Base-by-base conservation (phyloP, 2,113 vertebrate species). In the Mus pahari region DNA sequence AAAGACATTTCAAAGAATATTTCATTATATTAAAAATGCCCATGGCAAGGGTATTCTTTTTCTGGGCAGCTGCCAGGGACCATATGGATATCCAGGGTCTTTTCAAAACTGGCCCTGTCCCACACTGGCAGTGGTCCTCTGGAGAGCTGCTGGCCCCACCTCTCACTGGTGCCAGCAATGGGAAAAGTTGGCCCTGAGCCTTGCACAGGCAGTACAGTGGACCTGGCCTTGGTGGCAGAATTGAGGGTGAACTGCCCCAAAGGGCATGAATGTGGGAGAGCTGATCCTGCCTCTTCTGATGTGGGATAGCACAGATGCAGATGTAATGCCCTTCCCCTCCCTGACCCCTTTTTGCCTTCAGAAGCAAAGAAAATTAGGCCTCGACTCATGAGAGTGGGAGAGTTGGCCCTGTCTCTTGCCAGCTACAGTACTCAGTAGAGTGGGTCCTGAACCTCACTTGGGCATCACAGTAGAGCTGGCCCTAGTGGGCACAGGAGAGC, bases 1-100 rank as follows among this genome's bases (percentile, higher is more conserved):
- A 93, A 93, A 70, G 53, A 78, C 55, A 64, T 36, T 89, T 79
- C 60, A 82, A 89, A 92, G 48, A 91, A 74, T 45, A 87, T 71
- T 68, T 90, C 31, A 60, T 64, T 39, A n/a, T 74, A 60, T 82
- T 82, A 7, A 82, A 84, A 92, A 73, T 79, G 3, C 26, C 58
- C 48, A 31, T 92, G 3, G n/a, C 19, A 73, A 22, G 70, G 19
- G 7, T n/a, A 73, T 39, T n/a, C 70, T n/a, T 73, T 17, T n/a
- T 39, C n/a, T 73, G 7, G 36, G 17, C 70, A 73, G 70, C n/a
- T 22, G 8, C 70, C 9, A 73, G 8, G 36, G n/a, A 39, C 70
- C 7, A 39, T 20, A 39, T n/a, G 36, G 36, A 39, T 73, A 7
- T 39, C 17, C 17, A n/a, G 36, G 70, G 17, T 8, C 70, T 73